Base-by-base conservation (phyloP, 2,113 vertebrate genomes). In the Laticauda colubrina region DNA sequence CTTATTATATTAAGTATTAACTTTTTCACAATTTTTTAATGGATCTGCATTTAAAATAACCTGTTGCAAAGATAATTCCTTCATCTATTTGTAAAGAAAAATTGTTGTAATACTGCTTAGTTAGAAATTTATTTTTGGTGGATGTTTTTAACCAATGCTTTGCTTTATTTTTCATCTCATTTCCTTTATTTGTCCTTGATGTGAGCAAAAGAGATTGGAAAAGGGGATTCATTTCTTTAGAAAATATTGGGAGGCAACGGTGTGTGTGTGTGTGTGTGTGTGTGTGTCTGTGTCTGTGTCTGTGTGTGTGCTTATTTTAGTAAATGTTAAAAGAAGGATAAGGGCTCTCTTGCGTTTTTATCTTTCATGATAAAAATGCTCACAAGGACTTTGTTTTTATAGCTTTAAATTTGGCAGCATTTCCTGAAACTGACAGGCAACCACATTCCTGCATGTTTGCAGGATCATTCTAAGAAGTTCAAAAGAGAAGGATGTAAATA, bases 261-360 rank as follows among this genome's bases (percentile, higher is more conserved):
- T 5, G 34, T 1, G 2, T 3, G 34, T 1, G 29, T 3, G 34
- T 1, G 29, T 9, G 6, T 7, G 5, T 39, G 18, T 81, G 15
- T 1, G 2, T 3, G 34, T 0, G 14, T 10, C n/a, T n/a, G n/a
- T n/a, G n/a, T n/a, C n/a, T n/a, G n/a, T n/a, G n/a, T n/a, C n/a
- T n/a, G n/a, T n/a, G 7, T 7, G 6, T 43, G 18, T 81, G 15
- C 39, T 81, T 43, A 81, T 81, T 81, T 81, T 81, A 81, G 34
- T 81, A 81, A 81, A 43, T 3, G 18, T 43, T 81, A 43, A 81
- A 39, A 81, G 34, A 43, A 39, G 75, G 75, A 81, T 43, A 81
- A 43, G 75, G 75, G 7, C 75, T 81, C 6, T 9, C 75, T 39
- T 81, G 18, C 43, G 1, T 39, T 81, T 81, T 81, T 43, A 39